phyloP scores from a whole-genome alignment of 2,888 invertebrate species.

The Periphyllus acericola region DNA sequence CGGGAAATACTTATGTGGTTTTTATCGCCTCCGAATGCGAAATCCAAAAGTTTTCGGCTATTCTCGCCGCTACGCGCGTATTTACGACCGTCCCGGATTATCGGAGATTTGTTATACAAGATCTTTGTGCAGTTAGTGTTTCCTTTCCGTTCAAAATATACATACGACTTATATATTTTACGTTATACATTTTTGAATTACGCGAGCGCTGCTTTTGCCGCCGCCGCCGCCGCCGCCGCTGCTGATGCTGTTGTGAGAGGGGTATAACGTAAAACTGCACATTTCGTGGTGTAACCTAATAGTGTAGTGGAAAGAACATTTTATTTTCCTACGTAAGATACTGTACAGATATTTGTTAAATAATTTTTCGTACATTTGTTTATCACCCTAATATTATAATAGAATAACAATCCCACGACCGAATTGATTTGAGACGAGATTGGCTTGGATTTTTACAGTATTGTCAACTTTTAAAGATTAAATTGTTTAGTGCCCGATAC shows the following conservation, averaged over 20 bases:
- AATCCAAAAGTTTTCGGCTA: slow-evolving; percentile 15
- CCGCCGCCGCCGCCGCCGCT: no score
- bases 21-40: slow-evolving; percentile 42
- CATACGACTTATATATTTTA: slow-evolving; percentile 3
- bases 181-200: background rate
- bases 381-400: background rate
- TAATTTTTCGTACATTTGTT: background rate
- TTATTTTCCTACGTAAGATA: background rate
- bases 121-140: background rate
- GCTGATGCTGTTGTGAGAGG: no score
- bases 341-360: background rate
- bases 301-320: background rate
- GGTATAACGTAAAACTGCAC: background rate
- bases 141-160: background rate
- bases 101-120: slow-evolving; percentile 37
- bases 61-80: background rate
- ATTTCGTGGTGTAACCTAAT: background rate
- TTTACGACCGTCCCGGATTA: slow-evolving; percentile 13
- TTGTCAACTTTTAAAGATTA: no score
- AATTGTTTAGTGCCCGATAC: no score
- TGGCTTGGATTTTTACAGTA: background rate
- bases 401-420: background rate
- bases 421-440: background rate
- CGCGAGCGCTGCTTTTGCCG: background rate
- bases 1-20: slow-evolving; percentile 37